A percentile compares a stretch with the other conserved stretches of the same genome.
phyloP scores from a whole-genome alignment of 2,797 vertebrate species.

The Sylvia borin region DNA sequence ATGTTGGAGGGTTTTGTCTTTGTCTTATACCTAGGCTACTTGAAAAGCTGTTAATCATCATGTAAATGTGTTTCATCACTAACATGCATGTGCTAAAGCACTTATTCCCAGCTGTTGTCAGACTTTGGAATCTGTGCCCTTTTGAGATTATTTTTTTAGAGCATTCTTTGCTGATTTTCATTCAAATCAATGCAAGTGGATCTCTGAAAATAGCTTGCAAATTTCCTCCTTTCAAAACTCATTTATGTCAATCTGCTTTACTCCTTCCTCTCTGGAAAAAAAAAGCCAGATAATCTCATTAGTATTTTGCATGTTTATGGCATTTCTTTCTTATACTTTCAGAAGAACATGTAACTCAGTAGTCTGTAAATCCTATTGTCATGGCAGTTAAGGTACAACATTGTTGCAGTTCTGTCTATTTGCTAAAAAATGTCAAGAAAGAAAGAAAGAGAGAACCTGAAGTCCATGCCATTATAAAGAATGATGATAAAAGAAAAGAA shows the following conservation, averaged over 20 bases:
- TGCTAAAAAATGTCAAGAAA: background rate
- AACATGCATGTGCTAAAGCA: background rate
- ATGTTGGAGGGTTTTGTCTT: background rate
- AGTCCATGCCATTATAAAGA: background rate
- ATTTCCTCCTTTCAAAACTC: slow-evolving; percentile 50
- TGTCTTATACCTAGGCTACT: background rate
- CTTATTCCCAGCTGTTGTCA: slow-evolving; percentile 30
- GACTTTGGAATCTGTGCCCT: background rate
- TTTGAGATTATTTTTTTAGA: slow-evolving; percentile 31
- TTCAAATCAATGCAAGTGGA: slow-evolving; percentile 46
- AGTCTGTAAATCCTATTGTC: slow-evolving; percentile 17
- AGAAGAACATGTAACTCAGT: background rate
- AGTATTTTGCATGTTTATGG: slow-evolving; percentile 40
- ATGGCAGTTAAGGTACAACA: background rate
- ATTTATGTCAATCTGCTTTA: slow-evolving; percentile 49
- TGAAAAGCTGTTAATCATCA: slow-evolving; percentile 20
- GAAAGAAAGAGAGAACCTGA: background rate
- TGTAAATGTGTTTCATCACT: background rate
- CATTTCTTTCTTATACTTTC: background rate
- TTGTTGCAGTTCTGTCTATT: background rate
- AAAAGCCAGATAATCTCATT: slow-evolving; percentile 37
- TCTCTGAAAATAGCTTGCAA: slow-evolving; percentile 51
- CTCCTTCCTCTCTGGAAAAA: slow-evolving; percentile 37
- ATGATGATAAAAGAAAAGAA: background rate
- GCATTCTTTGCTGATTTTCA: slow-evolving; percentile 48